Evolutionary conservation across 2,888 invertebrate species (phyloP).

Genomic region (Lasioglossum oenotherae): DNA sequence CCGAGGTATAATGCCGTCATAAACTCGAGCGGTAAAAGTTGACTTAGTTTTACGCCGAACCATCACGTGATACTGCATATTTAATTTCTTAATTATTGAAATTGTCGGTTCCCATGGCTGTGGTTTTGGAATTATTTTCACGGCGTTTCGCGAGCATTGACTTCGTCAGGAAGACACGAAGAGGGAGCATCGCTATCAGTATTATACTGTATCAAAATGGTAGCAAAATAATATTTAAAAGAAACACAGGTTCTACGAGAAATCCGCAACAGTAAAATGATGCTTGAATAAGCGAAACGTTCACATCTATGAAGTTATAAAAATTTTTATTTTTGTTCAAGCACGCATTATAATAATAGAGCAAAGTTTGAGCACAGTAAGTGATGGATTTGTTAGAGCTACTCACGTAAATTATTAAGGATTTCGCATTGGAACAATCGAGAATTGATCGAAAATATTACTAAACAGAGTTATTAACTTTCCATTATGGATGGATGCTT

Average conservation of each 20-base stretch:
- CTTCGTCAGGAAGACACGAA: background rate
- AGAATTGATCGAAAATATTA: background rate
- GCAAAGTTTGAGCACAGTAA: background rate
- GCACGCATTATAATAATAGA: background rate
- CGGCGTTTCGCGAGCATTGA: background rate
- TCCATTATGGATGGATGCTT: background rate
- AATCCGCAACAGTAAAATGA: background rate
- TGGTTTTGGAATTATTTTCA: background rate
- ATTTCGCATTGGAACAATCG: background rate
- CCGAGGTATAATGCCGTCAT: constrained; percentile 8
- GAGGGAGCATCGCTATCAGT: background rate
- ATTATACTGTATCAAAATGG: background rate
- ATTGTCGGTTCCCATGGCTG: background rate
- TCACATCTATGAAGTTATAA: background rate
- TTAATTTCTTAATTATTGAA: background rate
- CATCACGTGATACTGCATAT: background rate
- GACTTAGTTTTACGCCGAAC: background rate
- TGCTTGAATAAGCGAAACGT: background rate
- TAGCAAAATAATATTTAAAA: background rate
- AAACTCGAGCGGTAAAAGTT: constrained; percentile 15
- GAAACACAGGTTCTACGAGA: background rate
- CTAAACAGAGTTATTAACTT: background rate
- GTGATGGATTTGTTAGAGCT: background rate
- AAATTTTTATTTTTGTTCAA: background rate
- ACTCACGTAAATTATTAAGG: background rate